Evolutionary conservation across 2,797 vertebrate species (phyloP).

Genomic region (Artibeus lituratus): DNA sequence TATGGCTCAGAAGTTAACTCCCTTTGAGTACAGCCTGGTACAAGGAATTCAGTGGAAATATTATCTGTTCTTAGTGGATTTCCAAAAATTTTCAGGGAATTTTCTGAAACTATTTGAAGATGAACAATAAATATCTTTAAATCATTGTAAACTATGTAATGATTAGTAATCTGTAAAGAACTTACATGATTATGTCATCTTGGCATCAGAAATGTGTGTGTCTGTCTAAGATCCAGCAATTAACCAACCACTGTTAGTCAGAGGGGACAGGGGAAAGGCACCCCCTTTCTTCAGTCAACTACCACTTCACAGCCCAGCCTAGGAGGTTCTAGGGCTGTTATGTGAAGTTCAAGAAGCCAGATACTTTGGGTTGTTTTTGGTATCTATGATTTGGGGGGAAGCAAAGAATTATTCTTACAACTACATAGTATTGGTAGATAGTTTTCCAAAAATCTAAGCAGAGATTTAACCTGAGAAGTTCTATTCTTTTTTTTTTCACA

Average conservation of each 20-base stretch:
- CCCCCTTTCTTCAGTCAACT: accelerated
- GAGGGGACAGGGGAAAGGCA: background rate
- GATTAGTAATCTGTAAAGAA: background rate
- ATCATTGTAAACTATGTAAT: background rate
- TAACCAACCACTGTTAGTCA: background rate
- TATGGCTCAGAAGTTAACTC: background rate
- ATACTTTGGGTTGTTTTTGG: background rate
- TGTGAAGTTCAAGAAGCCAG: background rate
- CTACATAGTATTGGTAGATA: background rate
- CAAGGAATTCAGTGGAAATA: background rate
- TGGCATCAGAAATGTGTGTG: background rate
- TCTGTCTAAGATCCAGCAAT: background rate
- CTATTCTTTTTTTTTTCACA: background rate
- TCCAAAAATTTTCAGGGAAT: background rate
- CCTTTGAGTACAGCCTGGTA: background rate
- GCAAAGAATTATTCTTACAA: background rate
- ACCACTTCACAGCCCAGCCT: background rate
- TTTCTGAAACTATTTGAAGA: background rate
- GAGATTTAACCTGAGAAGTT: background rate
- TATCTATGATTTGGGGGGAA: background rate
- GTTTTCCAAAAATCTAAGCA: background rate
- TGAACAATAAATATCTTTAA: background rate
- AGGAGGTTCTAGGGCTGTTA: background rate
- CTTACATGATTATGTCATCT: background rate
- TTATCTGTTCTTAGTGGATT: constrained; percentile 16